phyloP scores from a whole-genome alignment of 2,888 invertebrate species.

The Parapristionchus giblindavisi region DNA sequence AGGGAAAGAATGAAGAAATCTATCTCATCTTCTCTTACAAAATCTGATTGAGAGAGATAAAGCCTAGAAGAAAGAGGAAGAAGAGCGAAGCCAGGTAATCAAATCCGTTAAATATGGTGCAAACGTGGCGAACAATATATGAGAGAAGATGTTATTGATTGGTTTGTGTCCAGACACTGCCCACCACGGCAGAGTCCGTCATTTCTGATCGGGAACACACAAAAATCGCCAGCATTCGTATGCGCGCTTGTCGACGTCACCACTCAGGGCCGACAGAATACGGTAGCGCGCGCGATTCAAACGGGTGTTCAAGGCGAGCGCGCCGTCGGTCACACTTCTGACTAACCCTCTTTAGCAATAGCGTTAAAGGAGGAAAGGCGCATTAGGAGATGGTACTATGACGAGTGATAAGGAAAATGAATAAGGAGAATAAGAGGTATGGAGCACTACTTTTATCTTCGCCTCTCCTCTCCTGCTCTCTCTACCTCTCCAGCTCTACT shows the following conservation, averaged over 20 bases:
- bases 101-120: conserved; percentile 1
- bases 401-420: too few relatives aligned
- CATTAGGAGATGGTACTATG: conserved; percentile 5
- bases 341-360: not conserved
- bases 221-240: conserved; percentile 2
- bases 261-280: conserved; percentile 32
- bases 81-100: not conserved
- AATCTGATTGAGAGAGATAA: conserved; percentile 9
- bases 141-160: too few relatives aligned
- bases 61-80: conserved; percentile 6
- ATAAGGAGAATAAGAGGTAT: too few relatives aligned
- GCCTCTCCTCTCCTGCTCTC: too few relatives aligned
- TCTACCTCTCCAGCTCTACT: too few relatives aligned
- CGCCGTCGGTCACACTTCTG: conserved; percentile 15
- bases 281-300: conserved; percentile 41
- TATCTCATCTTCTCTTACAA: too few relatives aligned
- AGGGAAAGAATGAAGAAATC: conserved; percentile 3
- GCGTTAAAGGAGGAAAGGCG: too few relatives aligned
- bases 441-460: too few relatives aligned
- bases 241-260: conserved; percentile 35
- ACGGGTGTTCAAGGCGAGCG: conserved; percentile 1
- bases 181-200: too few relatives aligned
- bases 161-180: too few relatives aligned
- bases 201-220: too few relatives aligned
- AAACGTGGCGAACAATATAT: too few relatives aligned